Evolutionary conservation across 1,140 invertebrate species (phyloP), one percentile per base, ranked within the genome.

Genomic region (Sitobion miscanthi): DNA sequence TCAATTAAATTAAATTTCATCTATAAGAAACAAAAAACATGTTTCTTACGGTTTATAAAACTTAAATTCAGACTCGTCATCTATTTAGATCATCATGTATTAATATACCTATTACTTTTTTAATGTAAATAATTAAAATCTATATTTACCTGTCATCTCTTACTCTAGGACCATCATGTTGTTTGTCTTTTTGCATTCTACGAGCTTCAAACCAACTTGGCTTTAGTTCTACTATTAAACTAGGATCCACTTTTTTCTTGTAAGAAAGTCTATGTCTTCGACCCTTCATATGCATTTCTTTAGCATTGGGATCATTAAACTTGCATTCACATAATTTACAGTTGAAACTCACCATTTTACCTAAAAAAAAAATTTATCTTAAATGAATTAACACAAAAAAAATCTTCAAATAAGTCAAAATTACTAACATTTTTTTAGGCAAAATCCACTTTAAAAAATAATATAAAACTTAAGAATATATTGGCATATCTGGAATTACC

Each of bases 231-330:
- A 99, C 99, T 57, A 99, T 97, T 82, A 99, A 96, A 95, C 98
- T 98, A 0, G 99, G 99, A 95, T 98, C 97, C 42, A 99, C 97
- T 95, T 99, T 99, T 94, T 98, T 98, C 96, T 99, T 99, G 95
- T 99, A 99, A 95, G 99, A 98, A 69, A 99, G 96, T 77, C 99
- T 96, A 96, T 99, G 99, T 20, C 99, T 96, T 30, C 99, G 96
- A 52, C 99, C 99, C 95, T 99, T 99, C 98, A 99, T 99, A 95
- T 99, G 99, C 99, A 99, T 99, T 95, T 99, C 98, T 96, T 99
- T 99, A 94, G 99, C 99, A 96, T 99, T 99, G 21, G 99, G 99
- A 96, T 99, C 99, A 95, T 99, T 99, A 95, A 99, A 99, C 94
- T 98, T 98, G 95, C 99, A 99, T 95, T 99, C 99, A 96, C 99